Evolutionary conservation across 2,797 vertebrate genomes (phyloP).

Genomic region (Characodon lateralis): DNA sequence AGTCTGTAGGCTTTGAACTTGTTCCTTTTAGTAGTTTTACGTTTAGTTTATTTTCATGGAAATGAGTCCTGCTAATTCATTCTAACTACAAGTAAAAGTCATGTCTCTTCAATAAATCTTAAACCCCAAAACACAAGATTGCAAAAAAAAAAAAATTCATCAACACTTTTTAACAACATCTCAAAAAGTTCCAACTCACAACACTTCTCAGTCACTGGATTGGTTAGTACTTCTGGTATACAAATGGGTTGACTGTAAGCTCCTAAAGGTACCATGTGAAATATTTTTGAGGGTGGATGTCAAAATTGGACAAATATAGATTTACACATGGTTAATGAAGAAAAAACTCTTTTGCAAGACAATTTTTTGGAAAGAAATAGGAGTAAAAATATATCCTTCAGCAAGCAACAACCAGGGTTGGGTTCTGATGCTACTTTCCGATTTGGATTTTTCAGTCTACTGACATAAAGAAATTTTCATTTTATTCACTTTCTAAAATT

Average conservation of each 20-base stretch:
- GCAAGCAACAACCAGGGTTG: not conserved
- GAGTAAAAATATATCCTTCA: not conserved
- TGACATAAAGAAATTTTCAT: not conserved
- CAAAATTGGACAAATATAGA: not conserved
- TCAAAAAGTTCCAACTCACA: conserved; percentile 20
- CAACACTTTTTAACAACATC: conserved; percentile 20
- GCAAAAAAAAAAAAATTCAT: conserved; percentile 1
- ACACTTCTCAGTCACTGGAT: conserved; percentile 6
- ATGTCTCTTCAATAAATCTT: conserved; percentile 25
- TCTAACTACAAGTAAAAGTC: conserved; percentile 25
- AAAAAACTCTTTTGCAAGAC: not conserved
- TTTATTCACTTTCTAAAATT: not conserved
- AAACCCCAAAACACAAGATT: conserved; percentile 3
- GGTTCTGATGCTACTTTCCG: too few relatives aligned
- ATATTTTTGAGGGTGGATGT: not conserved
- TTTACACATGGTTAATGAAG: not conserved
- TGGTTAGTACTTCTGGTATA: conserved; percentile 43
- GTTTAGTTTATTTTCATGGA: not conserved
- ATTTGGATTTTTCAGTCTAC: not conserved
- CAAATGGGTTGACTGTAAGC: not conserved
- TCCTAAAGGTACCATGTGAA: not conserved
- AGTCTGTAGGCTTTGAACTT: not conserved
- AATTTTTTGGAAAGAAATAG: not conserved
- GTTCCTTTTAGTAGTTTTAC: conserved; percentile 8
- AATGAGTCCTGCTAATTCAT: conserved; percentile 17